phyloP scores from a whole-genome alignment of 2,888 invertebrate species.

The Pseudeuparius sepicola region DNA sequence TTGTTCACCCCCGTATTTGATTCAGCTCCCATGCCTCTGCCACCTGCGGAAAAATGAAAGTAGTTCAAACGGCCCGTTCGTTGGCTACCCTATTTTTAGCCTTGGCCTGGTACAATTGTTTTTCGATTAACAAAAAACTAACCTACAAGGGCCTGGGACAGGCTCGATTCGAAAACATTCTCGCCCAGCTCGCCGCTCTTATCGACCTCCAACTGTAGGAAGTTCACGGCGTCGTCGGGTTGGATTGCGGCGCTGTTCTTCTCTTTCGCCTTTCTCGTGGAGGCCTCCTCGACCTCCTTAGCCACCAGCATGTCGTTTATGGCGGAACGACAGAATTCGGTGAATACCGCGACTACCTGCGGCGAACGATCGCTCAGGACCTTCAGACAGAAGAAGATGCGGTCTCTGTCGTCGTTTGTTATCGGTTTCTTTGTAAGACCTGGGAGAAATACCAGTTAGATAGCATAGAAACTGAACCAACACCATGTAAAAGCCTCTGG shows the following conservation, averaged over 20 bases:
- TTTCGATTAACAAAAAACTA: no score
- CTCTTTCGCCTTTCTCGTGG: slow-evolving; percentile 52
- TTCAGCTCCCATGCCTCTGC: slow-evolving; percentile 33
- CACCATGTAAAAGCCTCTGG: no score
- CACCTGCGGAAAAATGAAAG: slow-evolving; percentile 22
- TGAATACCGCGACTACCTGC: slow-evolving; percentile 61
- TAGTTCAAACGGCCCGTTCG: slow-evolving; percentile 18
- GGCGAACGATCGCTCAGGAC: slow-evolving; percentile 61
- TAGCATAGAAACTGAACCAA: not conserved
- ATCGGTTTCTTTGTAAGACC: slow-evolving; percentile 62
- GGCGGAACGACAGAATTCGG: slow-evolving; percentile 62
- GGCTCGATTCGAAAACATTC: slow-evolving; percentile 89
- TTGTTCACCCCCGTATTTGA: slow-evolving; percentile 48
- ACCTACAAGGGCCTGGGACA: slow-evolving; percentile 81
- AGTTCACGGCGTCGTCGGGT: slow-evolving; percentile 77
- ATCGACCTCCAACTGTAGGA: slow-evolving; percentile 63
- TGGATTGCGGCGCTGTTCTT: slow-evolving; percentile 57
- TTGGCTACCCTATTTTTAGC: no score
- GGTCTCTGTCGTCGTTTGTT: slow-evolving; percentile 93
- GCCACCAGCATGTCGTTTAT: slow-evolving; percentile 75
- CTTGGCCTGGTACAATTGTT: no score
- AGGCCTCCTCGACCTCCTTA: slow-evolving; percentile 62
- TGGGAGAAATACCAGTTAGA: slow-evolving; percentile 19
- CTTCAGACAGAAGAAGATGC: slow-evolving; percentile 72
- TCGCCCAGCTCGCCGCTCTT: slow-evolving; percentile 45